Conservation (phyloP, 2,888 invertebrate species). For the Marronus borbonicus region DNA sequence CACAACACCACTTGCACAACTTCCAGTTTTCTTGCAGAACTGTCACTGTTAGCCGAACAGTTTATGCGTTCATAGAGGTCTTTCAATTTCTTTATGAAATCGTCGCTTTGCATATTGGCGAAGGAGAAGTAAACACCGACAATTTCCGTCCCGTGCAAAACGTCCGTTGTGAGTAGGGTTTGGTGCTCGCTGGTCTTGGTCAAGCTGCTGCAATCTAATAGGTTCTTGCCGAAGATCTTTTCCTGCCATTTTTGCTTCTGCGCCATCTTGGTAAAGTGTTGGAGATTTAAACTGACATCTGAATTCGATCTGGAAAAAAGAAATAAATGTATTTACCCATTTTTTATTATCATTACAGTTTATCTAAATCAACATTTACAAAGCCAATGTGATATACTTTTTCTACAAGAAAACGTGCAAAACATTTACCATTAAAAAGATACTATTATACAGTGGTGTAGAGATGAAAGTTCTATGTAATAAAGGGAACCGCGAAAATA, state of each 20-base stretch:
- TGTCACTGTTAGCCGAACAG: slow-evolving; percentile 63
- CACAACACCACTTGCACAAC: slow-evolving; percentile 81
- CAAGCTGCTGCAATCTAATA: slow-evolving; percentile 73
- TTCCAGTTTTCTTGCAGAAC: slow-evolving; percentile 70
- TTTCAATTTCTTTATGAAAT: slow-evolving; percentile 77
- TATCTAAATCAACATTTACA: too few species aligned
- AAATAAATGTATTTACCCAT: background rate
- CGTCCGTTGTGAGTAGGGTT: slow-evolving; percentile 69
- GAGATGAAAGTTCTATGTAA: too few species aligned
- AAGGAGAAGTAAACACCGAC: slow-evolving; percentile 82
- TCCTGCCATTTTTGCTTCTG: slow-evolving; percentile 74
- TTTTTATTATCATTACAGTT: too few species aligned
- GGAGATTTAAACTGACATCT: slow-evolving; percentile 2
- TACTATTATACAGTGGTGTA: too few species aligned
- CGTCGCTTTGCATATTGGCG: slow-evolving; percentile 79
- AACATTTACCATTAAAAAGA: too few species aligned
- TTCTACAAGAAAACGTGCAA: too few species aligned
- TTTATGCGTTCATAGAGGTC: slow-evolving; percentile 72
- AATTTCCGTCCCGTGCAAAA: slow-evolving; percentile 72
- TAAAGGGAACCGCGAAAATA: too few species aligned
- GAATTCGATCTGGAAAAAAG: background rate
- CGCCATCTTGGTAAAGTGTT: slow-evolving; percentile 18
- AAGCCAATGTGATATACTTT: too few species aligned
- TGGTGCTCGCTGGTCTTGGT: slow-evolving; percentile 71
- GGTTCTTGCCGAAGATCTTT: slow-evolving; percentile 75